Evolutionary conservation across 2,797 vertebrate genomes (phyloP).

Genomic region (Tiaroga cobitis): DNA sequence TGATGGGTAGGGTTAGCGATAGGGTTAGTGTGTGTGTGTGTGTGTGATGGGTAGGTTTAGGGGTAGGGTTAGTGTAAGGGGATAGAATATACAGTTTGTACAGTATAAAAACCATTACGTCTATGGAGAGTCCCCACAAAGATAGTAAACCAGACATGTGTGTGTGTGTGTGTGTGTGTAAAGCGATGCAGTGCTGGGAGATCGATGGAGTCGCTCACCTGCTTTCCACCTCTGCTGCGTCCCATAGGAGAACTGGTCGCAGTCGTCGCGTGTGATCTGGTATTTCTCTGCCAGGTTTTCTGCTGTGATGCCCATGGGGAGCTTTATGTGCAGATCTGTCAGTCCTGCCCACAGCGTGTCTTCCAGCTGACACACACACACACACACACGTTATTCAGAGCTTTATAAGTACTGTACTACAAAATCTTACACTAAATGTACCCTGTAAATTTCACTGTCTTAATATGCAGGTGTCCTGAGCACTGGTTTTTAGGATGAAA

Average conservation of each 20-base stretch:
- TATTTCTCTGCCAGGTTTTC: slow-evolving; percentile 93
- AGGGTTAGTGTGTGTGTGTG: too few relatives aligned
- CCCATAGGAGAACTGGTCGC: slow-evolving; percentile 86
- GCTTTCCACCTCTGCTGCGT: slow-evolving; percentile 94
- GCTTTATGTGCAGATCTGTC: slow-evolving; percentile 87
- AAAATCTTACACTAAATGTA: background rate
- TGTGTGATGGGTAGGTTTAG: too few relatives aligned
- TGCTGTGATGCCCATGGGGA: slow-evolving; percentile 92
- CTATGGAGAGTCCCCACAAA: too few relatives aligned
- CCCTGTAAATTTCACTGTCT: background rate
- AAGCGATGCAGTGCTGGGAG: background rate
- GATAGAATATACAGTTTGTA: too few relatives aligned
- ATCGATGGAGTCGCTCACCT: slow-evolving; percentile 74
- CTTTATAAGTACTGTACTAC: background rate
- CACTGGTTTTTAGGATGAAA: background rate
- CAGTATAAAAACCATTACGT: too few relatives aligned
- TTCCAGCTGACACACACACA: slow-evolving; percentile 81
- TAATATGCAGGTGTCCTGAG: background rate
- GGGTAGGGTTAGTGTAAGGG: too few relatives aligned
- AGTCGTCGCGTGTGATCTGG: slow-evolving; percentile 87
- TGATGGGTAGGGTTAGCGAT: too few relatives aligned
- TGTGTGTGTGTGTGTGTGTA: background rate
- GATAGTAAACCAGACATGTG: too few relatives aligned
- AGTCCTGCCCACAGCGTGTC: slow-evolving; percentile 90
- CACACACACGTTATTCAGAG: slow-evolving; percentile 25